Evolutionary conservation across 2,797 vertebrate species (phyloP).

Genomic region (Chaenodraco wilsoni): DNA sequence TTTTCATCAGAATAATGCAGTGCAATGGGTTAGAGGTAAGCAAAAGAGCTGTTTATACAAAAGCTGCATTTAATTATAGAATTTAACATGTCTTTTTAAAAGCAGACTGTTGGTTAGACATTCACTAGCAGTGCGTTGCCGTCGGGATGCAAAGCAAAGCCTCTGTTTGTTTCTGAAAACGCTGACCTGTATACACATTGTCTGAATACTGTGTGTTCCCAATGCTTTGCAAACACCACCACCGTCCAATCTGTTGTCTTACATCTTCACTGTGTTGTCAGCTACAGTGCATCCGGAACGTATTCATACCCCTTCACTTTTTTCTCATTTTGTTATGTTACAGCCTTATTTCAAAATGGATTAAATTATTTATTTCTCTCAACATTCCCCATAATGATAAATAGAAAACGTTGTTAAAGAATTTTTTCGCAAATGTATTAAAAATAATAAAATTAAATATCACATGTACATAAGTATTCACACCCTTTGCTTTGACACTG

Average conservation of each 20-base stretch:
- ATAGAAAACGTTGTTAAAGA: no score
- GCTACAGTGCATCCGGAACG: no score
- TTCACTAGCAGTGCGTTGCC: background rate
- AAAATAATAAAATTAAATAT: no score
- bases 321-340: no score
- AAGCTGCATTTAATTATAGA: slow-evolving; percentile 10
- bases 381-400: no score
- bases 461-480: no score
- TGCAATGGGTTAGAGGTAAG: background rate
- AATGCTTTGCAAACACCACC: background rate
- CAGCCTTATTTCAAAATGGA: no score
- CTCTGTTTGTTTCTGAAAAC: slow-evolving; percentile 7
- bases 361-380: no score
- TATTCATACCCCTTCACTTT: no score
- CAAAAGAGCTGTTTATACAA: background rate
- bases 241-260: slow-evolving; percentile 3
- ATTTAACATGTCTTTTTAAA: slow-evolving; percentile 27
- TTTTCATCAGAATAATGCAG: slow-evolving; percentile 27
- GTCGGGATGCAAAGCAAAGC: background rate
- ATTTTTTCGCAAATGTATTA: no score
- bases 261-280: slow-evolving; percentile 2
- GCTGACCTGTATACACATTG: slow-evolving; percentile 9
- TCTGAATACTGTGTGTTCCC: background rate
- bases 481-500: no score
- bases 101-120: slow-evolving; percentile 3